Conservation (phyloP, 2,888 invertebrate species). For the Parnassius mnemosyne region DNA sequence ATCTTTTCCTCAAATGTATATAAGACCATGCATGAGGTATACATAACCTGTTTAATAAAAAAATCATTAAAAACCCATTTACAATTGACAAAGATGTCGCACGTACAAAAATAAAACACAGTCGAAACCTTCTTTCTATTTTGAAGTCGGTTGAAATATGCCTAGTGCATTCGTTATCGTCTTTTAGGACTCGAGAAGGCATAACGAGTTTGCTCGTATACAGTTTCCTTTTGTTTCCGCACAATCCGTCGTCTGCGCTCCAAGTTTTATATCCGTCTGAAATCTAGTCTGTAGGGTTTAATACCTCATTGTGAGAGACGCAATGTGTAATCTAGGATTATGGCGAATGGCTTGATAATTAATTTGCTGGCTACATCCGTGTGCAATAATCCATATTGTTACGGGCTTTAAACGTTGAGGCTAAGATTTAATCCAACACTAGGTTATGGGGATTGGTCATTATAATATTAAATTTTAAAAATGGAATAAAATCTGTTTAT, state of each 20-base stretch:
- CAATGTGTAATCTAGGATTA: constrained; percentile 17
- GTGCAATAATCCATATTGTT: background rate
- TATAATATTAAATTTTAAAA: too few relatives aligned
- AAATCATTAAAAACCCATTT: too few relatives aligned
- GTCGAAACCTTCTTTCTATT: too few relatives aligned
- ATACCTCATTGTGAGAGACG: constrained; percentile 9
- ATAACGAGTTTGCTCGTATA: background rate
- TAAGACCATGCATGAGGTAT: too few relatives aligned
- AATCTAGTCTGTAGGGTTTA: constrained; percentile 12
- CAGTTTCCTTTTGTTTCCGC: constrained; percentile 8
- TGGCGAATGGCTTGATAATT: constrained; percentile 5
- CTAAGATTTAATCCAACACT: too few relatives aligned
- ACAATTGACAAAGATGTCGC: too few relatives aligned
- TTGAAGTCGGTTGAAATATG: background rate
- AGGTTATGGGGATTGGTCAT: too few relatives aligned
- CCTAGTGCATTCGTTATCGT: background rate
- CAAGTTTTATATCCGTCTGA: constrained; percentile 16
- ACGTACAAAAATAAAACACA: too few relatives aligned
- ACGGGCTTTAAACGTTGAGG: too few relatives aligned
- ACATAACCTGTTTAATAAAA: too few relatives aligned
- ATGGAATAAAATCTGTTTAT: too few relatives aligned
- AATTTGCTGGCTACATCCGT: background rate
- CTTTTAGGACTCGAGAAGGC: background rate
- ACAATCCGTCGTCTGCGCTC: constrained; percentile 6
- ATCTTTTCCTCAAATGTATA: too few relatives aligned